phyloP scores from a whole-genome alignment of 2,888 invertebrate genomes.

The Drosophila mercatorum region DNA sequence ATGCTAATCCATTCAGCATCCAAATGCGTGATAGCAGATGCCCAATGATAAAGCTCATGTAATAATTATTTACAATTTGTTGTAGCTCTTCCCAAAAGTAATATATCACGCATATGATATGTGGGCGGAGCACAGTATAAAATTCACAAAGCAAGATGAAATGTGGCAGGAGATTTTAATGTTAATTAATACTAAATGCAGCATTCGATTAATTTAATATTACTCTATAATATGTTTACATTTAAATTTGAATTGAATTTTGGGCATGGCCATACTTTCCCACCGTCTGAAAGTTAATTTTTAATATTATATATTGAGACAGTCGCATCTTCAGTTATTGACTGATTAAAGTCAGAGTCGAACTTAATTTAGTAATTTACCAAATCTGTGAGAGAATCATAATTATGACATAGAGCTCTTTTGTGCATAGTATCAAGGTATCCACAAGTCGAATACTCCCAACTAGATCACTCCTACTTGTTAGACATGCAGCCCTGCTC shows the following conservation, averaged over 20 bases:
- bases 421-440: background rate
- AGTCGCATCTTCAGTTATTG: no score
- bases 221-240: background rate
- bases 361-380: no score
- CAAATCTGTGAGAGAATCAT: no score
- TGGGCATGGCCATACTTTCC: background rate
- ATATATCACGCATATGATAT: background rate
- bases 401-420: background rate
- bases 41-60: conserved; percentile 3
- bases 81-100: background rate
- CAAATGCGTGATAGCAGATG: background rate
- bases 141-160: background rate
- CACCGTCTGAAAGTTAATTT: background rate
- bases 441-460: background rate
- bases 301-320: background rate
- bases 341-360: no score
- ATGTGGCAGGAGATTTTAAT: background rate
- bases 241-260: background rate
- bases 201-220: background rate
- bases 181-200: background rate
- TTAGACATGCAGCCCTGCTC: background rate
- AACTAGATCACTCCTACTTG: background rate
- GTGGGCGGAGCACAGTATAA: background rate
- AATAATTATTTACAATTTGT: conserved; percentile 16
- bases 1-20: conserved; percentile 38